A percentile compares a stretch with the other conserved stretches of the same genome.
phyloP scores from a whole-genome alignment of 2,888 invertebrate species.

The Meghimatium bilineatum region DNA sequence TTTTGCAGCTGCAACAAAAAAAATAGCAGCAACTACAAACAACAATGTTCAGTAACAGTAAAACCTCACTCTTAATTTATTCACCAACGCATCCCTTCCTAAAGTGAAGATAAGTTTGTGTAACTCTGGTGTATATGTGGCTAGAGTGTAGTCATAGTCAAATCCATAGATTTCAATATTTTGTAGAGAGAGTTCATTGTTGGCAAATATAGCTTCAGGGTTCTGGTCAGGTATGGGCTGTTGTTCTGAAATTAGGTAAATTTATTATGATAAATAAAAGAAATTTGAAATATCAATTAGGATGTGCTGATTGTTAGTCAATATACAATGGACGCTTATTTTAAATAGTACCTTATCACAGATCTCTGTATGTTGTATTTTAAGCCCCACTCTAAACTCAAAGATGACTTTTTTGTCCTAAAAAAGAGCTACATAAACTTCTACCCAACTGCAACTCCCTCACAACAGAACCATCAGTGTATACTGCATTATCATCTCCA shows the following conservation, averaged over 20 bases:
- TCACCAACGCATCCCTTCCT: conserved; percentile 90
- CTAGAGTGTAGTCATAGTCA: conserved; percentile 98
- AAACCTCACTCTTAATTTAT: conserved; percentile 87
- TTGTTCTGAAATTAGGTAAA: conserved; percentile 53
- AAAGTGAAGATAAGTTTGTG: conserved; percentile 93
- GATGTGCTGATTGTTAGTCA: not conserved
- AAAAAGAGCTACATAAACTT: no score
- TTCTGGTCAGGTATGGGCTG: conserved; percentile 75
- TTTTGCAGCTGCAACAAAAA: no score
- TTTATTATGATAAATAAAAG: not conserved
- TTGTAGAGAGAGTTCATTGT: conserved; percentile 93
- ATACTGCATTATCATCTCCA: no score
- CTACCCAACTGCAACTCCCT: no score
- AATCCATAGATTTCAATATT: conserved; percentile 96
- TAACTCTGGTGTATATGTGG: conserved; percentile 92
- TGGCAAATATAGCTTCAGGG: conserved; percentile 92
- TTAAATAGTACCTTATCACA: no score
- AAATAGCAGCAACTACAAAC: no score
- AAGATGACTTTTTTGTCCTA: no score
- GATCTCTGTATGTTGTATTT: no score
- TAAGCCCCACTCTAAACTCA: no score
- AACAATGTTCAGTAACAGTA: not conserved
- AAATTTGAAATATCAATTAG: not conserved
- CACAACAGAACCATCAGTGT: no score
- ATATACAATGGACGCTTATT: no score